phyloP scores from a whole-genome alignment of 1,140 invertebrate genomes.

The Maniola jurtina region DNA sequence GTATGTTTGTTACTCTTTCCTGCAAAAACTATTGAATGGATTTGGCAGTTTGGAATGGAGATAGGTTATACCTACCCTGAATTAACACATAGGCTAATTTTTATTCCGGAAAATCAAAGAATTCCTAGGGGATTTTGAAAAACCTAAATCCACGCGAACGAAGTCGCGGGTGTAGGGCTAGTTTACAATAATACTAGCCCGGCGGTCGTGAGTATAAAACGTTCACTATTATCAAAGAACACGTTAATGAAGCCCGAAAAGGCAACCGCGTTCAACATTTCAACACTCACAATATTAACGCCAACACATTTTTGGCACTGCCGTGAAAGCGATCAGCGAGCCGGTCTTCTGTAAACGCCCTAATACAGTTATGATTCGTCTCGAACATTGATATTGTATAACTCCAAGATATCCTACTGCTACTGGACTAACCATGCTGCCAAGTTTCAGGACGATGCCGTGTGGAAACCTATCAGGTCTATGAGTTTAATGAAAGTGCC shows the following conservation, averaged over 20 bases:
- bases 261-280: constrained; percentile 20
- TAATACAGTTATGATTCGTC: constrained; percentile 36
- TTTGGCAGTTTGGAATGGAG: too few species aligned
- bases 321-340: constrained; percentile 31
- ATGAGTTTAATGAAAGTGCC: too few species aligned
- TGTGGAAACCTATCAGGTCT: too few species aligned
- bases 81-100: too few species aligned
- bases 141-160: too few species aligned
- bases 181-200: not conserved
- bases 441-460: too few species aligned
- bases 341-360: constrained; percentile 34
- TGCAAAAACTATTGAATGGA: too few species aligned
- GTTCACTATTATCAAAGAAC: constrained; percentile 8
- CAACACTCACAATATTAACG: constrained; percentile 24
- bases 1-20: too few species aligned
- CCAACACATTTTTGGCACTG: constrained; percentile 35
- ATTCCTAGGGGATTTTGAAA: too few species aligned
- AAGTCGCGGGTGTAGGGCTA: too few species aligned
- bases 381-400: constrained; percentile 3
- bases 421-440: not conserved
- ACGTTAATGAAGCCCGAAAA: constrained; percentile 26
- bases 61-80: too few species aligned
- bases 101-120: too few species aligned
- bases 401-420: not conserved
- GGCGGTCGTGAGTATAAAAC: constrained; percentile 2